A percentile compares a stretch with the other conserved stretches of the same genome.
Conservation (phyloP, 2,888 invertebrate genomes). For the Cheilosia vernalis region DNA sequence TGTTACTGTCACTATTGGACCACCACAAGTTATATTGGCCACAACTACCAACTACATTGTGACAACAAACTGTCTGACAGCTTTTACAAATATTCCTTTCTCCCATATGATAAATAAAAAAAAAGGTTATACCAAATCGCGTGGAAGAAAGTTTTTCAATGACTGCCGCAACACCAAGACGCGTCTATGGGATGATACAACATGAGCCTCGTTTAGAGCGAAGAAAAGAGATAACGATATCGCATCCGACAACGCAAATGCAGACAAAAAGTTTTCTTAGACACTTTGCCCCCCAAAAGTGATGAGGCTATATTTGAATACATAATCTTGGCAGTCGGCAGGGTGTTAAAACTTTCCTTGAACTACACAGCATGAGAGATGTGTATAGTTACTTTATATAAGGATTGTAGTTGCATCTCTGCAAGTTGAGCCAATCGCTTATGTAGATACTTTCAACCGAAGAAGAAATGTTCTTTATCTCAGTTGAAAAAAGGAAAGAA, state of each 20-base stretch:
- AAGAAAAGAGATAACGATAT: background rate
- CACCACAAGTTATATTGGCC: too few relatives aligned
- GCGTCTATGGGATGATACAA: slow-evolving; percentile 2
- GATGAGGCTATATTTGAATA: slow-evolving; percentile 64
- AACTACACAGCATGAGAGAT: slow-evolving; percentile 3
- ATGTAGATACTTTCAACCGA: background rate
- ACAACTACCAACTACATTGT: background rate
- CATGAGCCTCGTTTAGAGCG: background rate
- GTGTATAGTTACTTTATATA: slow-evolving; percentile 23
- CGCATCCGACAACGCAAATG: slow-evolving; percentile 35
- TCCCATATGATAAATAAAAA: background rate
- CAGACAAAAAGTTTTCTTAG: slow-evolving; percentile 42
- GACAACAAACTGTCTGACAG: background rate
- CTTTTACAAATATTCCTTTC: background rate
- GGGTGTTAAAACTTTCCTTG: slow-evolving; percentile 39
- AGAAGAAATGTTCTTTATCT: too few relatives aligned
- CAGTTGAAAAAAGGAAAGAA: background rate
- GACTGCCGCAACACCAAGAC: slow-evolving; percentile 16
- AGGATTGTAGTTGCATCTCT: slow-evolving; percentile 10
- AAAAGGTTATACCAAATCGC: slow-evolving; percentile 5
- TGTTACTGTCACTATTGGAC: too few relatives aligned
- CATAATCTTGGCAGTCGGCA: slow-evolving; percentile 58
- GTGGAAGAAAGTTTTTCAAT: slow-evolving; percentile 34
- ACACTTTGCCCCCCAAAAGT: slow-evolving; percentile 46
- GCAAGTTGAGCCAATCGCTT: slow-evolving; percentile 43